Evolutionary conservation across 2,113 vertebrate genomes (phyloP), one percentile per base, ranked within the genome.

Genomic region (Eurystomus gularis): DNA sequence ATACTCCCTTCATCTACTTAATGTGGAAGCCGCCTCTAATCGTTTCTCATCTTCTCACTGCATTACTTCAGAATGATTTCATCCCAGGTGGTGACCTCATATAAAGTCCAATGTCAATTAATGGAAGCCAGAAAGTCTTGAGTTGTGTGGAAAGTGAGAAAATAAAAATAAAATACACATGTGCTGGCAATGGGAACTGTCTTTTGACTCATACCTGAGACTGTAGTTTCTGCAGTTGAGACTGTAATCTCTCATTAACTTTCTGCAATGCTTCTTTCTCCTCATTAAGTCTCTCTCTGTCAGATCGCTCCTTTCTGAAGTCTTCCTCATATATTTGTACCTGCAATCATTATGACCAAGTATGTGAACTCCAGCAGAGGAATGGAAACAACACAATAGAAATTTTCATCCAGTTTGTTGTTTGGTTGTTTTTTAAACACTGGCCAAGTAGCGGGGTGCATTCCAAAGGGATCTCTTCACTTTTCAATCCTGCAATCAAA

Each of bases 251-350:
- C 54, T 95, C 57, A 9, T 98, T 98, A n/a, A 86, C 73, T 78
- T 96, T 85, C 91, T 97, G 97, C 51, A 98, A 62, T 5, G 94
- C 90, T 82, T 98, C 97, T 86, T 98, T 98, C 88, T 98, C 98
- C 86, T 97, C 97, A 48, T 91, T 97, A 73, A 98, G 96, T 46
- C 97, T 98, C 80, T 98, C 98, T 90, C 97, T 85, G 52, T 98
- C 98, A n/a, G 94, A 96, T 81, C 98, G 96, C 92, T 98, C 98
- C 92, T 97, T 97, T 91, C 82, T 97, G 91, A 98, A 98, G 88
- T 98, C 98, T 88, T 98, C 98, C 95, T 98, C 97, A 5, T 98
- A 98, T 94, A 98, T 98, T 78, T 98, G 95, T 62, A 98, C 97
- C 98, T 98, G 95, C 39, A 95, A 96, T 54, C 29, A 60, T 78